Percentiles rank a stretch among this genome's conserved stretches.
Evolutionary conservation across 1,140 invertebrate species (phyloP).

Genomic region (Lerema accius): DNA sequence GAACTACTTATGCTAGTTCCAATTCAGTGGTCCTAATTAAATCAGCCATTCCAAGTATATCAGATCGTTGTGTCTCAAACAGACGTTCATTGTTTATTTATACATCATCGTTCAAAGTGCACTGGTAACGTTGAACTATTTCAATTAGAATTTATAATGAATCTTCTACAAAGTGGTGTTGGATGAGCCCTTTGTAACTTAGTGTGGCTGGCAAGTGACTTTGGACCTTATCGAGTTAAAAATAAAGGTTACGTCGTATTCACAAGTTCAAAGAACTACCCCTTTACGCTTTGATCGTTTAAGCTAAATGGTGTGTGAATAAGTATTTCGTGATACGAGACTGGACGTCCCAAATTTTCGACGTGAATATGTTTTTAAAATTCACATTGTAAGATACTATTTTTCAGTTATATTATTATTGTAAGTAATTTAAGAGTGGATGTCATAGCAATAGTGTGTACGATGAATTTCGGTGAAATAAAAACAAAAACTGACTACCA

Average conservation of each 20-base stretch:
- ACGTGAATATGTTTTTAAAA: not conserved
- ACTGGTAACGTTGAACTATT: slow-evolving; percentile 20
- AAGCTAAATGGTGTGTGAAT: slow-evolving; percentile 44
- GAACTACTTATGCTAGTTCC: slow-evolving; percentile 1
- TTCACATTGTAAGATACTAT: no score
- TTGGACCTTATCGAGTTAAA: not conserved
- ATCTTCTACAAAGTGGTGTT: slow-evolving; percentile 22
- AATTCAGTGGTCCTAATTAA: not conserved
- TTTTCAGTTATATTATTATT: no score
- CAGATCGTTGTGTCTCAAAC: slow-evolving; percentile 7
- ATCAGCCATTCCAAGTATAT: slow-evolving; percentile 16
- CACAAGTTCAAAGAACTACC: not conserved
- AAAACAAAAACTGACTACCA: no score
- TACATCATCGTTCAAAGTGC: not conserved
- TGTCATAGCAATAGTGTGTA: no score
- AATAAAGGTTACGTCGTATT: not conserved
- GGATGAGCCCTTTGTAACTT: not conserved
- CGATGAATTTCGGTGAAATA: no score
- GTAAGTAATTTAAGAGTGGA: no score
- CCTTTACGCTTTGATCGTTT: slow-evolving; percentile 33
- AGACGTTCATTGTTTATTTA: slow-evolving; percentile 27
- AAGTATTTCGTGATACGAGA: slow-evolving; percentile 28
- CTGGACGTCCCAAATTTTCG: not conserved
- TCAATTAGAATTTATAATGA: slow-evolving; percentile 24
- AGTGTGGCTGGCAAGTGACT: not conserved